Conservation (phyloP, 1,140 invertebrate species). For the Heliconius eleuchia region DNA sequence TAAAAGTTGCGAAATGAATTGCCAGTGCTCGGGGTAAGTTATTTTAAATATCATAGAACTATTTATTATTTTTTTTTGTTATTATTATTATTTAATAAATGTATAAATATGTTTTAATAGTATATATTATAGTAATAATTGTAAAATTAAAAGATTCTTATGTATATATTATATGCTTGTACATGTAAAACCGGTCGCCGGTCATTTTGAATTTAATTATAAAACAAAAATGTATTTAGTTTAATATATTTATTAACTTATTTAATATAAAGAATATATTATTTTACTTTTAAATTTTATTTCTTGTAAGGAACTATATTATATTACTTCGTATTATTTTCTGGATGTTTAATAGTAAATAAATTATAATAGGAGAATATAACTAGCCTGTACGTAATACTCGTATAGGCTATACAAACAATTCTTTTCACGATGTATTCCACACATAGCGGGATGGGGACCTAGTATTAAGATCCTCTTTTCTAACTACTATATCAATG, state of each 20-base stretch:
- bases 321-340: too few relatives aligned
- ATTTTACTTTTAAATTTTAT: too few relatives aligned
- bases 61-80: not conserved
- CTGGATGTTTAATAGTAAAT: too few relatives aligned
- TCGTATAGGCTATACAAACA: too few relatives aligned
- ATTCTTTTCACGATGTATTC: too few relatives aligned
- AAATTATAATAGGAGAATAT: not conserved
- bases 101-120: not conserved
- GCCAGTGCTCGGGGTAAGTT: conserved; percentile 72
- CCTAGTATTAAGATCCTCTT: not conserved
- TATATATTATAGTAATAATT: too few relatives aligned
- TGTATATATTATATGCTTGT: not conserved
- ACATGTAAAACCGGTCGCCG: not conserved
- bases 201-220: conserved; percentile 5
- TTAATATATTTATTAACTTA: not conserved
- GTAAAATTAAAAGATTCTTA: too few relatives aligned
- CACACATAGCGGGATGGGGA: not conserved
- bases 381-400: not conserved
- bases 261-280: too few relatives aligned
- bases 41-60: conserved; percentile 18
- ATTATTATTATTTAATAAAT: not conserved
- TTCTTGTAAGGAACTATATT: too few relatives aligned
- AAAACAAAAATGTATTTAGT: not conserved
- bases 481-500: not conserved
- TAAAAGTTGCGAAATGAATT: conserved; percentile 66